These are phyloP conservation scores for Thymallus thymallus DNA, from an alignment of 2,113 vertebrate species.

Conservation along the genomic window DNA sequence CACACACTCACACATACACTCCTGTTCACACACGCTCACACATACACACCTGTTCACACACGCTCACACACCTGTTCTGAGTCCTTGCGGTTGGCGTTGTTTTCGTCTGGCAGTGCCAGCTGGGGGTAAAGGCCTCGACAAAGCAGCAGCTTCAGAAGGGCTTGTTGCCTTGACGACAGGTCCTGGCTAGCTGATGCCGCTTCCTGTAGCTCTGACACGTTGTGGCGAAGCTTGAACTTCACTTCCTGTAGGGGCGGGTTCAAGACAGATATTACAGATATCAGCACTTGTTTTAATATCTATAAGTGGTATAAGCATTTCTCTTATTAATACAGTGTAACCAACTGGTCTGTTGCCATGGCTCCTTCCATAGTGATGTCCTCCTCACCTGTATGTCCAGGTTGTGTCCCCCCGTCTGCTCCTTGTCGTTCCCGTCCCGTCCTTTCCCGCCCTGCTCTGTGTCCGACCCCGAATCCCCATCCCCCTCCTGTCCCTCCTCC, in stretches of 20 bases:
- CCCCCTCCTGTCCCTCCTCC: slow-evolving; percentile 64
- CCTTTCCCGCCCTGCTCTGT: slow-evolving; percentile 8
- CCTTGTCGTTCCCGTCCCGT: slow-evolving; percentile 51
- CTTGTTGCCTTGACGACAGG: slow-evolving; percentile 71
- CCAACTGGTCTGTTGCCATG: too few relatives aligned
- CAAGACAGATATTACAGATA: background rate
- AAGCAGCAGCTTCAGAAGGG: slow-evolving; percentile 84
- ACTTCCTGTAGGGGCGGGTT: slow-evolving; percentile 76
- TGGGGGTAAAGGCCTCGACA: slow-evolving; percentile 89
- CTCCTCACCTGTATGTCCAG: slow-evolving; percentile 88
- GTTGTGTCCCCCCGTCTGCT: slow-evolving; percentile 21
- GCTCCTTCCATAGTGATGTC: background rate
- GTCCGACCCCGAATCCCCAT: slow-evolving; percentile 69
- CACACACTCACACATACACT: background rate
- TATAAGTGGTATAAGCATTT: too few relatives aligned
- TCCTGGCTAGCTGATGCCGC: slow-evolving; percentile 66
- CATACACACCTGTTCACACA: background rate
- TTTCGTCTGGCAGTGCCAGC: slow-evolving; percentile 82
- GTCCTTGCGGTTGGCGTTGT: slow-evolving; percentile 85
- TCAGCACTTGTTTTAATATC: too few relatives aligned
- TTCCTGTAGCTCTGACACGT: slow-evolving; percentile 80
- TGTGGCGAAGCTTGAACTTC: slow-evolving; percentile 89
- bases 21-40: background rate
- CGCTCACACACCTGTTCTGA: slow-evolving; percentile 82
- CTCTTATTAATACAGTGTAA: too few relatives aligned